Base-by-base conservation (phyloP, 2,888 invertebrate genomes). In the Amiota mariae region DNA sequence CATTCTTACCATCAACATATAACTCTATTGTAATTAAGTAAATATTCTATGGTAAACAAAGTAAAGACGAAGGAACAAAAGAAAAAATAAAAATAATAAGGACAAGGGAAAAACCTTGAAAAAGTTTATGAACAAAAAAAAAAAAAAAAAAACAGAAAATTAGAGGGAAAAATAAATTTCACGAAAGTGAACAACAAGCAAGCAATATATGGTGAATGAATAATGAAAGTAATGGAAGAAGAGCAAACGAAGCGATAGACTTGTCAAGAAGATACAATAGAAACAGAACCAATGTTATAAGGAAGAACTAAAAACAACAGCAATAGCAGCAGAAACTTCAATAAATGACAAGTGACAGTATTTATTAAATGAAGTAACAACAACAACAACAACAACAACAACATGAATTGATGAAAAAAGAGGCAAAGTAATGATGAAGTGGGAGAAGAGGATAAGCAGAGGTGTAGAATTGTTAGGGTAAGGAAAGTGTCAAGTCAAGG, bases 351-450 rank as follows among this genome's bases (percentile, higher is more conserved):
- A 77, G 70, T 75, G 76, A 75, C 76, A 73, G 73, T 74, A 72
- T 77, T 76, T 77, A 78, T 75, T 77, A 78, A 77, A 76, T 75
- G 76, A 77, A 74, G 71, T 71, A 72, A 70, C 51, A 73, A n/a
- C 13, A 36, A 64, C 51, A 70, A 67, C 48, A 63, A 12, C 54
- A 54, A n/a, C 13, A 36, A 64, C 51, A 70, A 67, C 48, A 63
- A 12, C 54, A 54, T 9, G 47, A 59, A 20, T 61, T 49, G 36
- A 49, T 13, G 51, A 15, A 66, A 66, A 56, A 10, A 36, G 36
- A 36, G 36, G 3, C 36, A 36, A 24, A 36, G 36, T 6, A 2
- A 36, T 24, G 3, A 1, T 36, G 36, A 6, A 36, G 24, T 24
- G 24, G 1, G 36, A 36, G 36, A 6, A 36, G 2, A 36, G 36